Conservation (phyloP, 1,140 invertebrate genomes). For the Olivierus martensii region DNA sequence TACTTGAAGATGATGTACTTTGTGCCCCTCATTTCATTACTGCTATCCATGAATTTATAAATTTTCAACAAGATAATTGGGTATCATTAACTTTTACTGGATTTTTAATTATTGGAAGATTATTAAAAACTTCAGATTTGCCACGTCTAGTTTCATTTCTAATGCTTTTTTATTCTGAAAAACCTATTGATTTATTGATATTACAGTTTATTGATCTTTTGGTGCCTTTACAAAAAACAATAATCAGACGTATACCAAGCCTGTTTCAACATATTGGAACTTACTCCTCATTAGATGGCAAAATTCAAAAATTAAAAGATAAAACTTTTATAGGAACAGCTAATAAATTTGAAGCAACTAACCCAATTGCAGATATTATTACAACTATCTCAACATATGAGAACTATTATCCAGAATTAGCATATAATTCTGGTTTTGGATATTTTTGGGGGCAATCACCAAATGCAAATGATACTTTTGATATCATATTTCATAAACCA, state of each 20-base stretch:
- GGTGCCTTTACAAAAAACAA: slow-evolving; percentile 69
- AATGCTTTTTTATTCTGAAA: slow-evolving; percentile 86
- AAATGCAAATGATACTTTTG: slow-evolving; percentile 10
- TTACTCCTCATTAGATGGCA: slow-evolving; percentile 86
- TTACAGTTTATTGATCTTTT: slow-evolving; percentile 48
- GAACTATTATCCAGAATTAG: slow-evolving; percentile 9
- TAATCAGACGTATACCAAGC: slow-evolving; percentile 77
- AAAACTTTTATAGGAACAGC: slow-evolving; percentile 70
- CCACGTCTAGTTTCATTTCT: slow-evolving; percentile 82
- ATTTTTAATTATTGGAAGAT: slow-evolving; percentile 65
- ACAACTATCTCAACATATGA: slow-evolving; percentile 5
- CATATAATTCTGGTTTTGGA: slow-evolving; percentile 1
- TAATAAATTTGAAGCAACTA: slow-evolving; percentile 37
- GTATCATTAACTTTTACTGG: slow-evolving; percentile 87
- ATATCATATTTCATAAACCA: slow-evolving; percentile 8
- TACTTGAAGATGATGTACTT: slow-evolving; percentile 89
- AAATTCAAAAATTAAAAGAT: slow-evolving; percentile 91
- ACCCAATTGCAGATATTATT: slow-evolving; percentile 9
- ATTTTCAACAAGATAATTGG: slow-evolving; percentile 56
- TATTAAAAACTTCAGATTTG: slow-evolving; percentile 45
- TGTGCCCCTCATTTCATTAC: slow-evolving; percentile 67
- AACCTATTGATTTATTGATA: slow-evolving; percentile 91
- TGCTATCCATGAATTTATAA: slow-evolving; percentile 64
- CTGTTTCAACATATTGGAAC: slow-evolving; percentile 91
- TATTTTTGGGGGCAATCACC: slow-evolving; percentile 12